Percentiles rank a stretch among this genome's conserved stretches.
Evolutionary conservation across 2,113 vertebrate genomes (phyloP).

Genomic region (Rhinopomastus cyanomelas): DNA sequence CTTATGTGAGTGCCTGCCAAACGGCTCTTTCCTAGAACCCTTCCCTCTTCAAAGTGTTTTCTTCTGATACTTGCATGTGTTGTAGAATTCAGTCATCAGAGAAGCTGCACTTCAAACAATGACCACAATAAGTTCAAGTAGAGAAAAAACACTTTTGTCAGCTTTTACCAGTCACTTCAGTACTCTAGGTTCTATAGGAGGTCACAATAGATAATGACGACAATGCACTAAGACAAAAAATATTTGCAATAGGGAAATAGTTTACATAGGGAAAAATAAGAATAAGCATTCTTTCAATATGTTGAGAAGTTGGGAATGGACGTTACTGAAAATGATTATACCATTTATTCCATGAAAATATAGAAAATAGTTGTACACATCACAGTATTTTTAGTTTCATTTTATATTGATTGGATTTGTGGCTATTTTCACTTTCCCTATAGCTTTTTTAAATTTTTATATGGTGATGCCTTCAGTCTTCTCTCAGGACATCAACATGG

Average conservation of each 20-base stretch:
- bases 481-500: not conserved
- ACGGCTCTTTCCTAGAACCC: not conserved
- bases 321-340: not conserved
- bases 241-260: too few species aligned
- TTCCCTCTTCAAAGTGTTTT: not conserved
- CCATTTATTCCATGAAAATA: not conserved
- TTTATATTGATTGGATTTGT: not conserved
- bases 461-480: not conserved
- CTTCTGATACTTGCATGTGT: not conserved
- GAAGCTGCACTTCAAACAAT: not conserved
- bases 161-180: not conserved
- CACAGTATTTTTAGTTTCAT: constrained; percentile 38
- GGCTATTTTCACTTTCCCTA: not conserved
- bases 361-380: not conserved
- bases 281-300: not conserved
- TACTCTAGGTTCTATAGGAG: not conserved
- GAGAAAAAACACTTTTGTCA: not conserved
- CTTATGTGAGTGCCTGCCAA: not conserved
- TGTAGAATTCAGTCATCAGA: not conserved
- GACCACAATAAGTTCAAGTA: not conserved
- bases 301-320: not conserved
- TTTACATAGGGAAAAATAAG: not conserved
- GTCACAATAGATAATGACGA: not conserved
- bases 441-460: not conserved
- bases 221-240: not conserved